Evolutionary conservation across 2,797 vertebrate species (phyloP), one percentile per base, ranked within the genome.

Genomic region (Babyrousa celebensis): DNA sequence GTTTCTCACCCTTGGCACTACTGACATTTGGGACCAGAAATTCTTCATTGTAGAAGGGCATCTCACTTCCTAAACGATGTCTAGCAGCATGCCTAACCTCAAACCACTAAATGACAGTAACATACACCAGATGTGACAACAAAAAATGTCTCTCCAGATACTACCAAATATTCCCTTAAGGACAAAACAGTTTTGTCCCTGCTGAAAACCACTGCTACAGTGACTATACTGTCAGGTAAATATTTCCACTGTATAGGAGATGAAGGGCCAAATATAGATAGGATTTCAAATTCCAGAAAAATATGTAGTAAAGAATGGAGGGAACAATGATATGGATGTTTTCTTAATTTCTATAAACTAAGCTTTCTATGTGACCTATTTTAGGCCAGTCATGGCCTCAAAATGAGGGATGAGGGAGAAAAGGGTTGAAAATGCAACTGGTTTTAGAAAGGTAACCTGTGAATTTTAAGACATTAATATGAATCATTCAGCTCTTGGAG

Each of bases 251-350:
- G 12, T n/a, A 72, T 27, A 63, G 25, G 21, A 72, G 6, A 62
- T 79, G 32, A 67, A 74, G 4, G 82, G 1, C 0, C n/a, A 87
- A 80, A 67, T 40, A 18, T 36, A 82, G 48, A 60, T 27, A 21
- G 25, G 88, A 23, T 52, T 94, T 88, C 62, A 86, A 3, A 40
- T 78, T 63, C 25, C 36, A 93, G 65, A 52, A 85, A 79, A 92
- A 84, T 23, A 20, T 18, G 6, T 7, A 79, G 16, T 29, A 6
- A 9, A 10, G 27, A n/a, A 14, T 21, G 27, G 5, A 84, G 48
- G 32, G 63, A 89, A 18, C 11, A 62, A 48, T 60, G 29, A 23
- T 72, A 84, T 11, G 27, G 8, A 27, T 75, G 16, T 58, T 83
- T 43, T 58, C 16, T 63, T 40, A 70, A 60, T 40, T 58, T 91